A percentile compares a stretch with the other conserved stretches of the same genome.
These are phyloP conservation scores for Thymelicus acteon DNA, from an alignment of 2,888 invertebrate genomes.

Conservation along the genomic window DNA sequence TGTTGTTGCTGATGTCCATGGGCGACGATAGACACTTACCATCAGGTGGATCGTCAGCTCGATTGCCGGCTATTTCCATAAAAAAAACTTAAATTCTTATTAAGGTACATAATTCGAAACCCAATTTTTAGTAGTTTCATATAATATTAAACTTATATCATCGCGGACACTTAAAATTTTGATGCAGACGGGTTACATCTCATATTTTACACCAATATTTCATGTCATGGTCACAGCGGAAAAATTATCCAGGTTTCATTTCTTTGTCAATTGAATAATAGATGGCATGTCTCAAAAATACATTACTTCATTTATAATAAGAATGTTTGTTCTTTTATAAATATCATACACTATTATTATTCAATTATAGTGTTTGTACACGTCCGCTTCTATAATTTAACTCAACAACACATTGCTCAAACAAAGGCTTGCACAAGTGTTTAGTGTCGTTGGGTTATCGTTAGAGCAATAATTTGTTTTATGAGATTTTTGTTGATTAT, in stretches of 20 bases:
- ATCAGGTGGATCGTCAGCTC: no score
- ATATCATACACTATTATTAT: background rate
- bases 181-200: no score
- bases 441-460: background rate
- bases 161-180: no score
- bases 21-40: no score
- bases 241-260: background rate
- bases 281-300: background rate
- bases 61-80: no score
- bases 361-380: background rate
- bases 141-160: no score
- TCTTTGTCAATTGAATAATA: background rate
- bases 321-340: background rate
- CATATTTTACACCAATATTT: no score
- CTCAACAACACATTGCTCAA: conserved; percentile 9
- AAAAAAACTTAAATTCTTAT: no score
- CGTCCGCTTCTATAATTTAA: conserved; percentile 1
- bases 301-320: conserved; percentile 1
- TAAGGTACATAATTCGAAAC: no score
- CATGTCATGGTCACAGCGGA: no score
- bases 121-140: no score
- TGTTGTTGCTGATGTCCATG: no score
- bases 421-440: conserved; percentile 5
- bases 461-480: background rate
- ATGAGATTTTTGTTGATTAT: background rate